These are phyloP conservation scores for Macaca mulatta DNA, from an alignment of 2,113 vertebrate species.

Conservation along the genomic window DNA sequence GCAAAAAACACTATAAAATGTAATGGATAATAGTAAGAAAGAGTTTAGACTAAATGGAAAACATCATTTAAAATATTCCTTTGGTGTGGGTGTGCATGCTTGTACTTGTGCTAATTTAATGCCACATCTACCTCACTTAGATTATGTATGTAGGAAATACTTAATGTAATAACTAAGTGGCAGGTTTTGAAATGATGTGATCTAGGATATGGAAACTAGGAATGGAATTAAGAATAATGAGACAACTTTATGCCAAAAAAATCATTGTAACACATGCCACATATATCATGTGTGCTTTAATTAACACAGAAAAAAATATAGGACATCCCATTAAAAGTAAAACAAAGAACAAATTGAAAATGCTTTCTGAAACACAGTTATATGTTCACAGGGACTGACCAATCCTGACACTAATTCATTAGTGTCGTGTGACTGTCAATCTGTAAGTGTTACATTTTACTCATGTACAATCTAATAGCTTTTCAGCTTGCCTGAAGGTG, in stretches of 20 bases:
- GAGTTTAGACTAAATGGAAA: background rate
- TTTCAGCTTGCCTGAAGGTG: conserved; percentile 13
- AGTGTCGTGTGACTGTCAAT: background rate
- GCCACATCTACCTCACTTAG: background rate
- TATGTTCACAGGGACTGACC: background rate
- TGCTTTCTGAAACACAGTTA: background rate
- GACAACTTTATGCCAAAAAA: background rate
- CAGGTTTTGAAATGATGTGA: background rate
- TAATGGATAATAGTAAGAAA: background rate
- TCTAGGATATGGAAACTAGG: background rate
- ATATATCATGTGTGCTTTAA: background rate
- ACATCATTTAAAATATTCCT: background rate
- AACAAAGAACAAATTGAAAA: background rate
- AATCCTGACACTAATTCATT: background rate
- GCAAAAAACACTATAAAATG: background rate
- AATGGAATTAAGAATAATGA: conserved; percentile 1
- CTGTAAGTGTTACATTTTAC: conserved; percentile 21
- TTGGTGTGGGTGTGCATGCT: background rate
- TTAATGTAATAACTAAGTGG: background rate
- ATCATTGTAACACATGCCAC: background rate
- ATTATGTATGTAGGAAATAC: background rate
- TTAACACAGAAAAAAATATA: background rate
- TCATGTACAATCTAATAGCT: background rate
- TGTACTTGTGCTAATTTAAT: background rate
- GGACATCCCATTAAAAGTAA: background rate